A percentile compares a stretch with the other conserved stretches of the same genome.
phyloP scores from a whole-genome alignment of 2,888 invertebrate genomes.

The Liodrosophila aerea region DNA sequence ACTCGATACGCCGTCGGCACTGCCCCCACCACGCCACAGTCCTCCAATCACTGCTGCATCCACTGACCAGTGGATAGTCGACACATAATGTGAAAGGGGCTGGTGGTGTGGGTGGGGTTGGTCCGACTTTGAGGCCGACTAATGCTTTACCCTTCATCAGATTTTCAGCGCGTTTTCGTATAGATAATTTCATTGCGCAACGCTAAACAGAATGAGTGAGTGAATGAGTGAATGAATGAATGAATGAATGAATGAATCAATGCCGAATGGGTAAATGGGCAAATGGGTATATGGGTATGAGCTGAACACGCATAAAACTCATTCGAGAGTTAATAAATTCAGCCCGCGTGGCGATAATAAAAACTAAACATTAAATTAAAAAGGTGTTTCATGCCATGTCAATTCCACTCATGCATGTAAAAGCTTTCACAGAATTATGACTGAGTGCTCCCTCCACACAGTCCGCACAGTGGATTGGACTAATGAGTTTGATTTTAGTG shows the following conservation, averaged over 20 bases:
- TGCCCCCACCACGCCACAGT: not conserved
- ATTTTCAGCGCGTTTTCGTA: conserved; percentile 26
- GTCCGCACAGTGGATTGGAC: not conserved
- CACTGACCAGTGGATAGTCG: conserved; percentile 11
- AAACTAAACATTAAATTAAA: conserved; percentile 74
- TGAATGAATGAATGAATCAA: no score
- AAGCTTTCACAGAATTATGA: conserved; percentile 27
- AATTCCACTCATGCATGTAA: conserved; percentile 46
- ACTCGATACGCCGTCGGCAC: conserved; percentile 35
- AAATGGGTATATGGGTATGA: not conserved
- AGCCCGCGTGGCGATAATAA: conserved; percentile 57
- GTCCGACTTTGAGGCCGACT: conserved; percentile 21
- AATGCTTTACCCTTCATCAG: conserved; percentile 39
- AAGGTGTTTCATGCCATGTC: conserved; percentile 61
- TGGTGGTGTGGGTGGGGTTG: no score
- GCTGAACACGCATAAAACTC: conserved; percentile 52
- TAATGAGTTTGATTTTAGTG: no score
- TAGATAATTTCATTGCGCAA: conserved; percentile 52
- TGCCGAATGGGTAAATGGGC: not conserved
- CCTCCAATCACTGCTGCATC: not conserved
- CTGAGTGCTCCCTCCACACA: conserved; percentile 10
- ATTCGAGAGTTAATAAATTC: conserved; percentile 60
- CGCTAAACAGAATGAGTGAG: conserved; percentile 11
- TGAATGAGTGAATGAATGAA: not conserved
- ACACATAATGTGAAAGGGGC: no score